Evolutionary conservation across 2,888 invertebrate genomes (phyloP).

Genomic region (Amblyjoppa fuscipennis): DNA sequence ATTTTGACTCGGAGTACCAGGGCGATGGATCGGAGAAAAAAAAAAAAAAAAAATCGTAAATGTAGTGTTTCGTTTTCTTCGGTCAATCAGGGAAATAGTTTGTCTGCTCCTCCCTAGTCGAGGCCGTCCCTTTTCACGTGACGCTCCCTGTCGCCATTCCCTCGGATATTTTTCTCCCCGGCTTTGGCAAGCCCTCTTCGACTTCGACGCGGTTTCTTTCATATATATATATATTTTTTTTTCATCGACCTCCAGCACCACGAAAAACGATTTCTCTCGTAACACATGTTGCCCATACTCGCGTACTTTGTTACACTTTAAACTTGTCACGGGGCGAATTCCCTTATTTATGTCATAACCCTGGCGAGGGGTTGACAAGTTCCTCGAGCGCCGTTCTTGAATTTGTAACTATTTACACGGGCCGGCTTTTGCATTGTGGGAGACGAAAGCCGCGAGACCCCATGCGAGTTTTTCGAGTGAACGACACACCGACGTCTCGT

Average conservation of each 20-base stretch:
- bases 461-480: conserved; percentile 50
- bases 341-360: conserved; percentile 67
- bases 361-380: conserved; percentile 50
- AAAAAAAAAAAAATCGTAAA: conserved; percentile 45
- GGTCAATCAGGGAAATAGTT: conserved; percentile 49
- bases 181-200: conserved; percentile 21
- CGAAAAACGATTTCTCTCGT: conserved; percentile 36
- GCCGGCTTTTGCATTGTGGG: conserved; percentile 41
- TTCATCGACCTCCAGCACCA: conserved; percentile 28
- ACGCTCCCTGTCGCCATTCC: conserved; percentile 29
- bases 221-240: conserved; percentile 56
- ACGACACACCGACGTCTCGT: conserved; percentile 68
- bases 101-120: conserved; percentile 62
- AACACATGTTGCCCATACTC: conserved; percentile 67
- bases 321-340: conserved; percentile 62
- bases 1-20: neutral
- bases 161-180: conserved; percentile 47
- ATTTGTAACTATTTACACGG: conserved; percentile 63
- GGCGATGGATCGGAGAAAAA: conserved; percentile 37
- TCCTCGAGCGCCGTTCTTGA: conserved; percentile 45
- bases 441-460: conserved; percentile 32
- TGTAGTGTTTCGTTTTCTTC: conserved; percentile 17
- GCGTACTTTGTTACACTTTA: conserved; percentile 66
- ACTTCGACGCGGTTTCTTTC: conserved; percentile 26
- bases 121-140: conserved; percentile 43